These are phyloP conservation scores for Chymomyza procnemis DNA, from an alignment of 2,888 invertebrate genomes.

Conservation along the genomic window DNA sequence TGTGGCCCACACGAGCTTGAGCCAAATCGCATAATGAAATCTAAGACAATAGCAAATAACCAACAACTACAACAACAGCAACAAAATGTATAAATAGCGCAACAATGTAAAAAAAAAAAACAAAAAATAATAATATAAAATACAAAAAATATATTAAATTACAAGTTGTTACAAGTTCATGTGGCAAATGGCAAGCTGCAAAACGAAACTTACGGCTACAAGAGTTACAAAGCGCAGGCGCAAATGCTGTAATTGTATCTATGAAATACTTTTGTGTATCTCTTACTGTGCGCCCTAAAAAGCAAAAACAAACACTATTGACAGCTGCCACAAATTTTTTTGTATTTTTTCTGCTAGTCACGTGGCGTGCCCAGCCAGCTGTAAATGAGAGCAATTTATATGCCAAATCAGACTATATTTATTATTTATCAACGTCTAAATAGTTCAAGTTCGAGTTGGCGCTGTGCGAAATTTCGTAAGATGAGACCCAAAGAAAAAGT, in stretches of 20 bases:
- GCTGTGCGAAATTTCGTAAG: constrained; percentile 25
- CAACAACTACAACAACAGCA: constrained; percentile 3
- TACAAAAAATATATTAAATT: constrained; percentile 46
- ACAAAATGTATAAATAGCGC: not conserved
- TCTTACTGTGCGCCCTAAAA: constrained; percentile 48
- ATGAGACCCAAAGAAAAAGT: not conserved
- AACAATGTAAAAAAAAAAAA: not conserved
- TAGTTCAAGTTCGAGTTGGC: constrained; percentile 65
- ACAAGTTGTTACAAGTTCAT: constrained; percentile 64
- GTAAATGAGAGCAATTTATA: constrained; percentile 60
- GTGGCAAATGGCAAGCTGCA: not conserved
- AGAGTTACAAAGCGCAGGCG: not conserved
- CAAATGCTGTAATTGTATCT: constrained; percentile 1
- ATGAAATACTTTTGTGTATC: not conserved
- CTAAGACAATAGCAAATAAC: constrained; percentile 61
- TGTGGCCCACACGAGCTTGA: constrained; percentile 39
- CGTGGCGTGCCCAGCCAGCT: constrained; percentile 52
- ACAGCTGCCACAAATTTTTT: constrained; percentile 5
- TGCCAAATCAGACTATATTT: constrained; percentile 29
- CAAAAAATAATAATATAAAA: not conserved
- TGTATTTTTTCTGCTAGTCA: constrained; percentile 54
- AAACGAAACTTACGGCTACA: not conserved
- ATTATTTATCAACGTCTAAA: constrained; percentile 51
- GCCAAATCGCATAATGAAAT: constrained; percentile 61
- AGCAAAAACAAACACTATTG: constrained; percentile 24